These are phyloP conservation scores for Cyclina sinensis DNA, from an alignment of 1,140 invertebrate genomes.

Conservation along the genomic window DNA sequence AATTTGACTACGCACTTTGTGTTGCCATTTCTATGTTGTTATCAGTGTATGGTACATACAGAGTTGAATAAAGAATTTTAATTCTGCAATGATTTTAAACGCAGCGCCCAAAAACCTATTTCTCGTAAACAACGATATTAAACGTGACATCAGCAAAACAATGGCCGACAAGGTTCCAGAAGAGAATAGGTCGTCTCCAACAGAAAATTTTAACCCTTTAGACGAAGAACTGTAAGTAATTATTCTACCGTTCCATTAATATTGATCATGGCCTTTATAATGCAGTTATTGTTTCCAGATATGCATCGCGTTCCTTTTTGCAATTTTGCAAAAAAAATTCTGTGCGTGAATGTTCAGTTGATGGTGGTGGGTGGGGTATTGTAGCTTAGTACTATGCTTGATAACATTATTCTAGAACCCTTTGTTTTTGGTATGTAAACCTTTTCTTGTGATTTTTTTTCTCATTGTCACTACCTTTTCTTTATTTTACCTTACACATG, in stretches of 20 bases:
- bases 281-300: neutral
- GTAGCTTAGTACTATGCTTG: too few species aligned
- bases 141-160: constrained; percentile 62
- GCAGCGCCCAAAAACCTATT: neutral
- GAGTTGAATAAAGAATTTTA: too few species aligned
- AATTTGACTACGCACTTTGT: too few species aligned
- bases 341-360: neutral
- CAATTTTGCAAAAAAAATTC: constrained; percentile 48
- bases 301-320: constrained; percentile 20
- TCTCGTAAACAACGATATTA: neutral
- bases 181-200: constrained; percentile 68
- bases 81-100: neutral
- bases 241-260: neutral
- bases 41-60: too few species aligned
- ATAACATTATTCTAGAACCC: too few species aligned
- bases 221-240: constrained; percentile 71
- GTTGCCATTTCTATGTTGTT: too few species aligned
- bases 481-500: too few species aligned
- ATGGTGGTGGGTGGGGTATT: neutral
- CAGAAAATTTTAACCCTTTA: constrained; percentile 74
- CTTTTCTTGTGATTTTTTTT: too few species aligned
- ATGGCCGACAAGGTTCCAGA: constrained; percentile 72
- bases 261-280: neutral
- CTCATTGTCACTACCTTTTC: too few species aligned
- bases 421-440: too few species aligned